Evolutionary conservation across 2,113 vertebrate species (phyloP), one percentile per base, ranked within the genome.

Genomic region (Geococcyx californianus): DNA sequence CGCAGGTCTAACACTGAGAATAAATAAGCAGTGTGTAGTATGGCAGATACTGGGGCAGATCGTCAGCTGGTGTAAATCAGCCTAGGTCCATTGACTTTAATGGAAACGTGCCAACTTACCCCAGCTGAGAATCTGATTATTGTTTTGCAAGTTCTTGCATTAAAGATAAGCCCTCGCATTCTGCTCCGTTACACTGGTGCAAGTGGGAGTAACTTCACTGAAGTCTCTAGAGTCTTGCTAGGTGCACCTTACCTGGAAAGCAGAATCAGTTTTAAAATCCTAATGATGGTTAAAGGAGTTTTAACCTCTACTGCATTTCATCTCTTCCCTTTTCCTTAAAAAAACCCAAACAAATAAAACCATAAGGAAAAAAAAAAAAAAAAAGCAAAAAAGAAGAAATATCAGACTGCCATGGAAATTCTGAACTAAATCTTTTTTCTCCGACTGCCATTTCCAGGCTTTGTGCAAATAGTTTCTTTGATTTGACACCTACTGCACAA

Each of bases 401-500:
- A 94, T 49, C 28, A 18, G 81, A 23, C 82, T 94, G 56, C 86
- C 90, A 80, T 84, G 84, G 94, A 97, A 96, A 97, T 96, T 90
- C 79, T 86, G 67, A 74, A 67, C 58, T 80, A 86, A 93, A 77
- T 93, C 54, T 91, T 92, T 93, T 96, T 66, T 36, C 66, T 90
- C 80, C 83, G 42, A 40, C 47, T 96, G 79, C 94, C 75, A 96
- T 97, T 97, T 95, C 88, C 94, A 94, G 91, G 83, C 86, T 98
- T 97, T 97, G 94, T 96, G 96, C 92, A 90, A 92, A 96, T 91
- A 94, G 83, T 98, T 97, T 96, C 97, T 97, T 96, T 97, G 97
- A 97, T 98, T 95, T 98, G 98, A 98, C 97, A 98, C 93, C 89
- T 82, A 83, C 90, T 91, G 83, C 95, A 97, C 94, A 96, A 94